A percentile compares a stretch with the other conserved stretches of the same genome.
Conservation (phyloP, 2,888 invertebrate species). For the Acanthopleura granulata region DNA sequence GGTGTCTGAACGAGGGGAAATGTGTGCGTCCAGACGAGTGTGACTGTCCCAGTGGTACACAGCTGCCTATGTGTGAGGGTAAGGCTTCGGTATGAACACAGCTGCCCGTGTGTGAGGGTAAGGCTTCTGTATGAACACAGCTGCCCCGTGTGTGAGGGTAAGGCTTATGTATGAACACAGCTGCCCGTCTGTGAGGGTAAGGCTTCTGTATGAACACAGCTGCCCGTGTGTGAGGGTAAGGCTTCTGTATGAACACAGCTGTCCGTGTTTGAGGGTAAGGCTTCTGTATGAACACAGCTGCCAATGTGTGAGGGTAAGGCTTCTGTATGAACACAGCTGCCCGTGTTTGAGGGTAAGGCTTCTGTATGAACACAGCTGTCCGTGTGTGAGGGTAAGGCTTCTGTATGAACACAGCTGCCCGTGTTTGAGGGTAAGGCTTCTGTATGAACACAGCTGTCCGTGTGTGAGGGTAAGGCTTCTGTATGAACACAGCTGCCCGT, state of each 20-base stretch:
- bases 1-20: not conserved
- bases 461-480: no score
- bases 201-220: not conserved
- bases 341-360: not conserved
- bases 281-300: no score
- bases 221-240: no score
- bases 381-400: no score
- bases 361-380: no score
- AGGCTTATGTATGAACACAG: not conserved
- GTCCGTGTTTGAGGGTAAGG: not conserved
- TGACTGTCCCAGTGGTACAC: not conserved
- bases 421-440: not conserved
- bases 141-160: no score
- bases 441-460: no score
- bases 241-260: not conserved
- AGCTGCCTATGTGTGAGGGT: not conserved
- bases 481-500: not conserved
- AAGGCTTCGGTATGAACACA: not conserved
- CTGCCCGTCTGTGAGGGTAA: not conserved
- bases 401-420: not conserved
- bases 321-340: not conserved
- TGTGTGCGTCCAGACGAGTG: conserved; percentile 2
- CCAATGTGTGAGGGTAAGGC: no score
- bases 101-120: no score
- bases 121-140: no score